Percentiles rank a stretch among this genome's conserved stretches.
phyloP scores from a whole-genome alignment of 1,140 invertebrate species.

The Ctenoplectra terminalis region DNA sequence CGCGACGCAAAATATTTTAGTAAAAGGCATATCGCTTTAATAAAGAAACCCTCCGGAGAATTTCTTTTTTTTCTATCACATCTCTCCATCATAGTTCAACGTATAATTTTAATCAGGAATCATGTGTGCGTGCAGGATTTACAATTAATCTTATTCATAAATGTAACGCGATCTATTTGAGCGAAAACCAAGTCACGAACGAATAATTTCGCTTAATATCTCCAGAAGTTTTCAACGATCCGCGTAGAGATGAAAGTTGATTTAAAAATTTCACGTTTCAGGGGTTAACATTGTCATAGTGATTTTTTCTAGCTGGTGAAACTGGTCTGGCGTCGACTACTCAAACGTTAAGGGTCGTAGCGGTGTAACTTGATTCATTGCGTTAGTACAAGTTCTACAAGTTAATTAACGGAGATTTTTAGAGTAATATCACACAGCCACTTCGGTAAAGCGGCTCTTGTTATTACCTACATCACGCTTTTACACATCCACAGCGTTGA shows the following conservation, averaged over 20 bases:
- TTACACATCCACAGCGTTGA: slow-evolving; percentile 59
- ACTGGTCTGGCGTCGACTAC: neutral
- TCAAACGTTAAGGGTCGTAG: neutral
- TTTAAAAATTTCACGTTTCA: slow-evolving; percentile 15
- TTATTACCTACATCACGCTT: slow-evolving; percentile 57
- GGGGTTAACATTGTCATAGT: slow-evolving; percentile 14
- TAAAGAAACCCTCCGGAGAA: neutral
- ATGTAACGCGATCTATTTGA: neutral
- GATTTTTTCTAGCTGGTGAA: slow-evolving; percentile 5
- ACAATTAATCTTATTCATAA: neutral
- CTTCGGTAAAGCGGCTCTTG: slow-evolving; percentile 60
- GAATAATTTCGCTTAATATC: neutral
- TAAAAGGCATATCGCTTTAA: neutral
- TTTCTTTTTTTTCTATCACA: neutral
- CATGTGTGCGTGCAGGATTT: neutral
- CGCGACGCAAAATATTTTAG: neutral
- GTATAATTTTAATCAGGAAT: neutral
- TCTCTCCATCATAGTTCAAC: neutral
- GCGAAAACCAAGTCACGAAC: neutral
- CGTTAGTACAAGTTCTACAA: slow-evolving; percentile 65
- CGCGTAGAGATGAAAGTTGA: slow-evolving; percentile 3
- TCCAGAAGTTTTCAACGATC: neutral
- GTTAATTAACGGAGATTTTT: slow-evolving; percentile 66
- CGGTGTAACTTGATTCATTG: slow-evolving; percentile 52
- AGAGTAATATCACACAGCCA: slow-evolving; percentile 58